These are phyloP conservation scores for Drosophila anomalipes DNA, from an alignment of 2,888 invertebrate species.

Conservation along the genomic window DNA sequence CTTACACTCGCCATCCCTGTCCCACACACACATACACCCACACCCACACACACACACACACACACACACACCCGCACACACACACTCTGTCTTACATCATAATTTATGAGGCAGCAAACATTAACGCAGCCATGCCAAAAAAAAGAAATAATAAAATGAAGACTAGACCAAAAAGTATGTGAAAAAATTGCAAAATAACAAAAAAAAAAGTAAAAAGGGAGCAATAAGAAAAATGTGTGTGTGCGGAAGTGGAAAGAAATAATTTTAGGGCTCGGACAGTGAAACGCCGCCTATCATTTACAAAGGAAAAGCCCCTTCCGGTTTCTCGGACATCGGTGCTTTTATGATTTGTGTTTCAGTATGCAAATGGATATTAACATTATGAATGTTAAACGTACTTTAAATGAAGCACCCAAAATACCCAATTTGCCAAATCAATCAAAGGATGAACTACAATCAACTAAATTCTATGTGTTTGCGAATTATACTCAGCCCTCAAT, in stretches of 20 bases:
- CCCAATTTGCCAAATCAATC: slow-evolving; percentile 16
- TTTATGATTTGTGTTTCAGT: slow-evolving; percentile 42
- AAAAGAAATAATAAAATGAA: slow-evolving; percentile 18
- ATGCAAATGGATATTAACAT: slow-evolving; percentile 37
- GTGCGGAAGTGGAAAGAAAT: slow-evolving; percentile 54
- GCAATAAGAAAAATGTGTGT: slow-evolving; percentile 14
- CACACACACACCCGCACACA: not conserved
- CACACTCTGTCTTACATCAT: slow-evolving; percentile 46
- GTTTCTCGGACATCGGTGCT: slow-evolving; percentile 18
- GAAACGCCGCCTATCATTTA: slow-evolving; percentile 52
- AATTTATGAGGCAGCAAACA: slow-evolving; percentile 72
- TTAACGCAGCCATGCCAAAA: slow-evolving; percentile 42
- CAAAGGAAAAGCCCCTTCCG: slow-evolving; percentile 34
- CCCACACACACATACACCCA: slow-evolving; percentile 11
- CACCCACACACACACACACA: slow-evolving; percentile 24
- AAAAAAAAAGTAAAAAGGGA: slow-evolving; percentile 1
- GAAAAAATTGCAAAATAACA: slow-evolving; percentile 15
- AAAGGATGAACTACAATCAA: not conserved
- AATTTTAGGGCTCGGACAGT: slow-evolving; percentile 54
- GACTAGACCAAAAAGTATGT: slow-evolving; percentile 29
- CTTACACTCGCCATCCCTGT: slow-evolving; percentile 6
- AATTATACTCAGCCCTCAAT: not conserved
- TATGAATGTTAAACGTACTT: slow-evolving; percentile 9
- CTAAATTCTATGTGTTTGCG: not conserved
- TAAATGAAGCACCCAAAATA: slow-evolving; percentile 4